These are phyloP conservation scores for Stichodactyla mertensii DNA, from an alignment of 64 coral and sea anemone species.

Conservation along the genomic window DNA sequence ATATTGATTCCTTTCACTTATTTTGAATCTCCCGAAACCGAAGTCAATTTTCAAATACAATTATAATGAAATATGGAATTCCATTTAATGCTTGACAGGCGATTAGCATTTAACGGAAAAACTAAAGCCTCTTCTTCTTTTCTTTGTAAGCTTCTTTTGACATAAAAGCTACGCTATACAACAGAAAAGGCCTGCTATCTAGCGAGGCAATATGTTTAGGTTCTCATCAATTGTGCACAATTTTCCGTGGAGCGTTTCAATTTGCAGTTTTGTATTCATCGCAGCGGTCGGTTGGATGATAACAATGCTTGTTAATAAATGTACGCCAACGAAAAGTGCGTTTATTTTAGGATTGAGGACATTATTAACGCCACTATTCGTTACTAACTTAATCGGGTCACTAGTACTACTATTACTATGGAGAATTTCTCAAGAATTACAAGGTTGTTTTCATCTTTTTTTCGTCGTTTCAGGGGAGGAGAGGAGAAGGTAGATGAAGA, in stretches of 20 bases:
- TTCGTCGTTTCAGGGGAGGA: constrained; percentile 13
- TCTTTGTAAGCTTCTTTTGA: not conserved
- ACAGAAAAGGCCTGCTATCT: not conserved
- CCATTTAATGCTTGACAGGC: not conserved
- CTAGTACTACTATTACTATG: not conserved
- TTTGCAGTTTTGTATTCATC: not conserved
- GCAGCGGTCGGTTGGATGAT: not conserved
- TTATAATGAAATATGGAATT: not conserved
- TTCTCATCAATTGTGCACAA: not conserved
- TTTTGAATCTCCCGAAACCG: not conserved
- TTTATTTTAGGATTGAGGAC: not conserved
- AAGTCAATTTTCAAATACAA: not conserved
- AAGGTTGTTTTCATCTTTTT: not conserved
- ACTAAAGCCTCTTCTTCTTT: not conserved
- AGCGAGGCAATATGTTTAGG: not conserved
- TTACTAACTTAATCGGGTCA: not conserved
- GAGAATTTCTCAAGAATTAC: not conserved
- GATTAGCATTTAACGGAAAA: not conserved
- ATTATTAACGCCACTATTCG: not conserved
- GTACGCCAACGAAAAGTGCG: not conserved
- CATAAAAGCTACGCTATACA: not conserved
- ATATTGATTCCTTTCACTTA: too few species aligned
- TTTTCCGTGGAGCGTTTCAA: not conserved
- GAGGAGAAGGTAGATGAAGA: not conserved
- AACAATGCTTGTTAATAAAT: not conserved